Base-by-base conservation (phyloP, 2,113 vertebrate genomes). In the Gasterosteus aculeatus region DNA sequence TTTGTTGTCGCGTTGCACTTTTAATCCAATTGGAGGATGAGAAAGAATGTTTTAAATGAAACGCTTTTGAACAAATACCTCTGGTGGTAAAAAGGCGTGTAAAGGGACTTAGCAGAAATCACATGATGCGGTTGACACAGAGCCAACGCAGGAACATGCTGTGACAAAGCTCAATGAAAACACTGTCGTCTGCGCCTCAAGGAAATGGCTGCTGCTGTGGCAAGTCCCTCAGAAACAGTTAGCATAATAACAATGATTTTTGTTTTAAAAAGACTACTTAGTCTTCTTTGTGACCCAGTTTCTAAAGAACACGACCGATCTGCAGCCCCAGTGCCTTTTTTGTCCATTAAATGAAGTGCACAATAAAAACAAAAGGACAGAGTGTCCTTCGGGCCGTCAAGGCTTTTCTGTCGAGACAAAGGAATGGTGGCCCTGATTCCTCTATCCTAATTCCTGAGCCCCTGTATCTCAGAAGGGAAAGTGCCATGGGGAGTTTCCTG, bases 401-500 rank as follows among this genome's bases (percentile, higher is more conserved):
- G 42, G 10, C 15, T 44, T 75, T 11, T 46, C 7, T 62, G 47
- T 47, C 31, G 63, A 46, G 66, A 1, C 12, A 46, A 22, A 72
- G 26, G 2, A 83, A 74, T 61, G 47, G 16, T 56, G 73, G 67
- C 82, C 88, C 71, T 84, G 84, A 84, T 87, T 72, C 58, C 68
- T 70, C 51, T 6, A 78, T 86, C 61, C 70, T 63, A 42, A 67
- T 10, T 69, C 70, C 64, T 46, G 56, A 14, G 18, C 60, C 58
- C 53, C 44, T 1, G 60, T 26, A 44, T 57, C 61, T 26, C 0
- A 47, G 18, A 82, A 26, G 41, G 26, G 75, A 90, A 49, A 82
- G 75, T 81, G 75, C 56, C 54, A 0, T 61, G 5, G 83, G 92
- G 90, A 88, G 88, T 83, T 92, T 91, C 87, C 85, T 78, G 5